Evolutionary conservation across 2,113 vertebrate species (phyloP).

Genomic region (Brevimyrus niger): DNA sequence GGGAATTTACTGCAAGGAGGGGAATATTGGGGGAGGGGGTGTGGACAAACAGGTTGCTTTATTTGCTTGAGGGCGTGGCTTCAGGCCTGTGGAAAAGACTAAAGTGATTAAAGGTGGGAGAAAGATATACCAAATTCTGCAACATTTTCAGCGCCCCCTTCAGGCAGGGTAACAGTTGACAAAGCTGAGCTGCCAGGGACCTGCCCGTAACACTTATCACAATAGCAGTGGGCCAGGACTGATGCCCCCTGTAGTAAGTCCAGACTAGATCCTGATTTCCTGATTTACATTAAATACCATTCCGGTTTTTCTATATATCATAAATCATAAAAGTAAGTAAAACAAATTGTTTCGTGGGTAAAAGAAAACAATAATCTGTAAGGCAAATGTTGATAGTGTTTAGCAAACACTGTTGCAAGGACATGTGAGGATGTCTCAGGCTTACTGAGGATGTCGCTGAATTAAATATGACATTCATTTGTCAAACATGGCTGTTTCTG

Average conservation of each 20-base stretch:
- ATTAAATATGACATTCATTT: background rate
- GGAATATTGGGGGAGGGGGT: background rate
- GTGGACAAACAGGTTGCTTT: background rate
- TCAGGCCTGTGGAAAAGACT: background rate
- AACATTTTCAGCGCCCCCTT: background rate
- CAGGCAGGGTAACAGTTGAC: background rate
- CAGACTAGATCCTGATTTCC: background rate
- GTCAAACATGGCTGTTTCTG: background rate
- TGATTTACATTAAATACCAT: background rate
- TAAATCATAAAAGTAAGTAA: background rate
- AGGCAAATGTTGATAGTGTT: background rate
- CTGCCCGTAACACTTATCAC: background rate
- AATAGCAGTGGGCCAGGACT: background rate
- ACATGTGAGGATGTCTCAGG: background rate
- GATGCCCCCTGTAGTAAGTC: background rate
- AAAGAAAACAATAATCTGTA: background rate
- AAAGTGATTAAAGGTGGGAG: background rate
- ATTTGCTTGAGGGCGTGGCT: background rate
- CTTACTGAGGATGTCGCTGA: background rate
- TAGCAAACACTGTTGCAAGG: background rate
- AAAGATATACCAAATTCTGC: background rate
- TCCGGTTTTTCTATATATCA: background rate
- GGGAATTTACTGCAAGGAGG: background rate
- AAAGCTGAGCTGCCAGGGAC: too few species aligned
- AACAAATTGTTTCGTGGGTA: background rate